phyloP scores from a whole-genome alignment of 2,797 vertebrate species.

The Protosalanx chinensis region DNA sequence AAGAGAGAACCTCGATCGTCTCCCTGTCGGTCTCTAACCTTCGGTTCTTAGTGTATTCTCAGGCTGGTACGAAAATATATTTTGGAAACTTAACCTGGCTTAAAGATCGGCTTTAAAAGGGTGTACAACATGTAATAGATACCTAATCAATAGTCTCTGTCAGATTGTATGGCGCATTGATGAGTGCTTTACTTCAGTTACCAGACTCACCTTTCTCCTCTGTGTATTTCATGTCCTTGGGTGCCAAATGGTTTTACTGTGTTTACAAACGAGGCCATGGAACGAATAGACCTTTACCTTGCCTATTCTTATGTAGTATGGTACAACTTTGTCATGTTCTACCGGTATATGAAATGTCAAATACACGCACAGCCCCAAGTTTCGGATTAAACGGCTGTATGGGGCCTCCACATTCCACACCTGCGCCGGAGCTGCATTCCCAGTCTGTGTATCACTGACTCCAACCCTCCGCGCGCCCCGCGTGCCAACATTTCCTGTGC shows the following conservation, averaged over 20 bases:
- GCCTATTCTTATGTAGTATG: too few species aligned
- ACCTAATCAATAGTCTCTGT: neutral
- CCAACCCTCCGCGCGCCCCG: slow-evolving; percentile 21
- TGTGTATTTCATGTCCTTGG: too few species aligned
- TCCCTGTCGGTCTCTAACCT: neutral
- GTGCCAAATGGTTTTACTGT: too few species aligned
- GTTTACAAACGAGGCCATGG: too few species aligned
- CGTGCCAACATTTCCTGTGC: slow-evolving; percentile 54
- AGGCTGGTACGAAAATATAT: neutral
- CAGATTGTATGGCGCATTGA: neutral
- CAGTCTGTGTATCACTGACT: slow-evolving; percentile 24
- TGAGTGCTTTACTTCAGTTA: neutral
- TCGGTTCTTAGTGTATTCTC: neutral
- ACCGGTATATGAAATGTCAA: neutral
- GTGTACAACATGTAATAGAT: neutral
- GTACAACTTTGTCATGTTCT: neutral
- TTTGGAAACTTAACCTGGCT: neutral
- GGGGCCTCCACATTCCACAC: slow-evolving; percentile 40
- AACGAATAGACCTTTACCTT: too few species aligned
- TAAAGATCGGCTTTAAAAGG: neutral
- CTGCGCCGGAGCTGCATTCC: slow-evolving; percentile 39
- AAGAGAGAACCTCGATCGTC: neutral
- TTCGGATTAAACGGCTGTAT: neutral
- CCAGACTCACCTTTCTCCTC: too few species aligned
- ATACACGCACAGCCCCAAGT: neutral